Base-by-base conservation (phyloP, 1,140 invertebrate species). In the Drosophila neocordata region DNA sequence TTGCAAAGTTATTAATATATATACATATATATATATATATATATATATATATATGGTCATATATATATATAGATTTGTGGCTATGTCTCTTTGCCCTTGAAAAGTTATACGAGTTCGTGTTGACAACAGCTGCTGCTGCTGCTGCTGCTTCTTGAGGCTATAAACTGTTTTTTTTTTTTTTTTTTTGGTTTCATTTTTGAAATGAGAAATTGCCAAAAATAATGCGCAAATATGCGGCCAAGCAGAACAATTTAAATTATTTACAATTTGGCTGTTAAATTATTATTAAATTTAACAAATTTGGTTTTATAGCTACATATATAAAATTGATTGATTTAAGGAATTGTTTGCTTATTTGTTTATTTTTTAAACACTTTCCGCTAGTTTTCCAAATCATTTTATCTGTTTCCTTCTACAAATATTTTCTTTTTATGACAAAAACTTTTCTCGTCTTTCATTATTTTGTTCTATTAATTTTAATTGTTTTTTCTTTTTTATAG, bases 191-290 rank as follows among this genome's bases (percentile, higher is more conserved):
- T 1, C 41, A 18, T 41, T 41, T 41, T 41, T 1, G 2, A 48
- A 48, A 20, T 48, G 15, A 48, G 15, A 48, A 48, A 48, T 48
- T 48, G 41, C 41, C 41, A 48, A 48, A 48, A 48, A 48, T 48
- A 18, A 13, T 48, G 15, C 15, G 15, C 15, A 48, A 18, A 48
- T 20, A 20, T 20, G 41, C 41, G 41, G 6, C 15, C 41, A 48
- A 20, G 41, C 15, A 15, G 2, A 48, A 48, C 15, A 9, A 20
- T 48, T 11, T 48, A 2, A 11, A 20, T 48, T 20, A 48, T 20
- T 18, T 20, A 20, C 9, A 48, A 48, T 48, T 48, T 20, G 2
- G 15, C 8, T 44, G 8, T 2, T 12, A 12, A 1, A 11, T 18
- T 48, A 48, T 20, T 48, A 20, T 4, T 11, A 48, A 20, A 6